A percentile compares a stretch with the other conserved stretches of the same genome.
Conservation (phyloP, 2,797 vertebrate genomes). For the Odontamblyopus lacepedii region DNA sequence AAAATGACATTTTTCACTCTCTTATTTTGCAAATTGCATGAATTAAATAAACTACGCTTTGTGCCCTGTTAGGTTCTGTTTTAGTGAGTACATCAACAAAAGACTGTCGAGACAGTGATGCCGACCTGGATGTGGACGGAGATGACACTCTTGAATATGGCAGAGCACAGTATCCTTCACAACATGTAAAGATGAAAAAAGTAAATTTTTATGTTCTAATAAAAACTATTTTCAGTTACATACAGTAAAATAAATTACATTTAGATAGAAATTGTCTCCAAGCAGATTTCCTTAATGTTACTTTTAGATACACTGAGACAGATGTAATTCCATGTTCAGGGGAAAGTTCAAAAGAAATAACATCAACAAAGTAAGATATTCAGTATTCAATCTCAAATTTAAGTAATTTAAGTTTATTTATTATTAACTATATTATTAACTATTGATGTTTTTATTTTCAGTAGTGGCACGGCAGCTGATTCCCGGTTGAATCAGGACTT, state of each 20-base stretch:
- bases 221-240: not conserved
- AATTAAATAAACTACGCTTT: not conserved
- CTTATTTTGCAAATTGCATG: not conserved
- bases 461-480: slow-evolving; percentile 80
- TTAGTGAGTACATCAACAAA: slow-evolving; percentile 87
- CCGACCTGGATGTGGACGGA: slow-evolving; percentile 96
- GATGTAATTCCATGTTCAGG: slow-evolving; percentile 93
- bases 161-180: slow-evolving; percentile 92
- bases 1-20: not conserved
- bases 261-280: not conserved
- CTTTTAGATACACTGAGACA: slow-evolving; percentile 90
- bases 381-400: not conserved
- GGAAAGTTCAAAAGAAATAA: slow-evolving; percentile 87
- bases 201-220: not conserved
- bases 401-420: too few species aligned
- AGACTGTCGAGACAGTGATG: slow-evolving; percentile 94
- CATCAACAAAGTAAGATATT: slow-evolving; percentile 84
- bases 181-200: not conserved
- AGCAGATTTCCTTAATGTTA: slow-evolving; percentile 74
- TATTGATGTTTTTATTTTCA: not conserved
- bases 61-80: slow-evolving; percentile 79
- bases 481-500: slow-evolving; percentile 85
- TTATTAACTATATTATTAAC: not conserved
- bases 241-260: not conserved
- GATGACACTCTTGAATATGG: slow-evolving; percentile 96